A percentile compares a stretch with the other conserved stretches of the same genome.
Evolutionary conservation across 2,113 vertebrate species (phyloP).

Genomic region (Mastomys natalensis): DNA sequence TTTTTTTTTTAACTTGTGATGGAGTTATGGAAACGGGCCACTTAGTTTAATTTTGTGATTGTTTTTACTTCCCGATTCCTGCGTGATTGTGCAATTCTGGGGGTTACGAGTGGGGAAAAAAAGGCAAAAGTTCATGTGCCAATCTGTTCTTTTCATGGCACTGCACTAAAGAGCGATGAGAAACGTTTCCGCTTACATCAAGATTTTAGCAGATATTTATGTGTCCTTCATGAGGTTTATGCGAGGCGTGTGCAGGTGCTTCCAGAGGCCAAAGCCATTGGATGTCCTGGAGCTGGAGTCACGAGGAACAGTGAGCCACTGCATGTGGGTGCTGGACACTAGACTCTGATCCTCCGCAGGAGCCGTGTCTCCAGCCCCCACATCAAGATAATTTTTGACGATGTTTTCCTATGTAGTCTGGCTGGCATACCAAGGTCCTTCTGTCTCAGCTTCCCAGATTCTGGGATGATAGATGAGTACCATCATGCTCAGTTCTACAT

Average conservation of each 20-base stretch:
- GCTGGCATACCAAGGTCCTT: not conserved
- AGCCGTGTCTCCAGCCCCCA: not conserved
- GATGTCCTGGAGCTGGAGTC: not conserved
- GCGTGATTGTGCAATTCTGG: conserved; percentile 60
- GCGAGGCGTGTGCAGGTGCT: too few species aligned
- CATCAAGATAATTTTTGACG: not conserved
- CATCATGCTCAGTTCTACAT: not conserved
- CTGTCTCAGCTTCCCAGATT: not conserved
- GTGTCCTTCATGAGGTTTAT: not conserved
- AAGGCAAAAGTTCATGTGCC: conserved; percentile 26
- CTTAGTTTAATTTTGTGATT: conserved; percentile 73
- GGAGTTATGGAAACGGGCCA: conserved; percentile 64
- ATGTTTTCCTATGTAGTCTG: not conserved
- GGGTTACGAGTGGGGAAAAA: conserved; percentile 55
- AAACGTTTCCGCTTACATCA: conserved; percentile 14
- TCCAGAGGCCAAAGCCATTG: not conserved
- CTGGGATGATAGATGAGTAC: not conserved
- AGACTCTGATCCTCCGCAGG: not conserved
- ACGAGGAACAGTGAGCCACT: not conserved
- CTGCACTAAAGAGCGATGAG: conserved; percentile 21
- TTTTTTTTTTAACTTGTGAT: conserved; percentile 14
- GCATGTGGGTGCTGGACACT: not conserved
- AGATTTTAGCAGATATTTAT: not conserved
- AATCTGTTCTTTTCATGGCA: conserved; percentile 35
- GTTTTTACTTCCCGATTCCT: conserved; percentile 72